Conservation (phyloP, 2,888 invertebrate genomes). For the Hecatera dysodea region DNA sequence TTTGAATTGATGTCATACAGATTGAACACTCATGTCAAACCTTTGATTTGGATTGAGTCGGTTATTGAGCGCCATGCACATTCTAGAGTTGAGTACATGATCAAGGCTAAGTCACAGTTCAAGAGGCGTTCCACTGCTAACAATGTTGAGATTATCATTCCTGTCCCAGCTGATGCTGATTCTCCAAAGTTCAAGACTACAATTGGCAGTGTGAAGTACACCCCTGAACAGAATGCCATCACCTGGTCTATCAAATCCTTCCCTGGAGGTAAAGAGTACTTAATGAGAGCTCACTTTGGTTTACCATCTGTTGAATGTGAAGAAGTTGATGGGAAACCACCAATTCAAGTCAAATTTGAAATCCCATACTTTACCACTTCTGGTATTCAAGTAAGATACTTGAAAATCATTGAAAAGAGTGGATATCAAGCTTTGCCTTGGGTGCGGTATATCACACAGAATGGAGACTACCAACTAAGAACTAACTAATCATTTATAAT, state of each 20-base stretch:
- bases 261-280: constrained; percentile 99
- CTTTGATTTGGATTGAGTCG: constrained; percentile 99
- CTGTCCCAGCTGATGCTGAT: constrained; percentile 99
- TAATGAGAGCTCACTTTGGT: constrained; percentile 99
- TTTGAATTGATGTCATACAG: constrained; percentile 99
- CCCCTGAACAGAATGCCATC: constrained; percentile 98
- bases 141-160: constrained; percentile 99
- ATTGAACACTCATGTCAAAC: constrained; percentile 99
- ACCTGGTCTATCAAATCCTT: constrained; percentile 99
- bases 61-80: constrained; percentile 99
- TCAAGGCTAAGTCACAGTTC: constrained; percentile 99
- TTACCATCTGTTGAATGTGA: constrained; percentile 98
- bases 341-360: constrained; percentile 99
- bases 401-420: constrained; percentile 99
- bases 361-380: constrained; percentile 99
- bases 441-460: constrained; percentile 99
- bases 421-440: constrained; percentile 99
- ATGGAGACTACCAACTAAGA: constrained; percentile 99
- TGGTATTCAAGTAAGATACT: constrained; percentile 98
- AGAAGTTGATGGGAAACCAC: constrained; percentile 98
- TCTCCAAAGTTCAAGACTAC: constrained; percentile 99
- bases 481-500: constrained; percentile 92
- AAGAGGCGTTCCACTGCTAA: constrained; percentile 99
- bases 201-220: constrained; percentile 99
- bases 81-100: constrained; percentile 99